phyloP scores from a whole-genome alignment of 2,888 invertebrate species.

The Perizoma affinitatum region DNA sequence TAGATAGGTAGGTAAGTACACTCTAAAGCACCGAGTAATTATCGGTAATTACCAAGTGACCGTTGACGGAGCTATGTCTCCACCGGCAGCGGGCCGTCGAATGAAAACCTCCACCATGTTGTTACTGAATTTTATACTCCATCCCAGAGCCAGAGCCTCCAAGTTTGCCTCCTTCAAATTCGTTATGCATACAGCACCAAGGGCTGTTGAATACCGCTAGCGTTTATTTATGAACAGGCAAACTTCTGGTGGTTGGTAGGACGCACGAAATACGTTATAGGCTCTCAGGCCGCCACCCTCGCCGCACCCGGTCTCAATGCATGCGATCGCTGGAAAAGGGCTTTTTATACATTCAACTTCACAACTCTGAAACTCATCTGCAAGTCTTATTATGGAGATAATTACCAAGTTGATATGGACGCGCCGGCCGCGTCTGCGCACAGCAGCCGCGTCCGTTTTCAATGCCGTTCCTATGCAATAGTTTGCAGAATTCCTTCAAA shows the following conservation, averaged over 20 bases:
- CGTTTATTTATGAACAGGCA: conserved; percentile 85
- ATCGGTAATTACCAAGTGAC: conserved; percentile 56
- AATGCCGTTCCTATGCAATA: conserved; percentile 37
- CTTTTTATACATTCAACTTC: conserved; percentile 88
- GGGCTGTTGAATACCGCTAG: conserved; percentile 85
- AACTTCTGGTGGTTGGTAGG: conserved; percentile 83
- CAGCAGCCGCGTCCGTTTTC: conserved; percentile 51
- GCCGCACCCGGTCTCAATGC: conserved; percentile 62
- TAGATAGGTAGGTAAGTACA: conserved; percentile 6
- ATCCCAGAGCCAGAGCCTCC: conserved; percentile 84
- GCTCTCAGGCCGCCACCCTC: conserved; percentile 65
- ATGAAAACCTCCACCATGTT: conserved; percentile 84
- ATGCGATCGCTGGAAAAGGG: conserved; percentile 85
- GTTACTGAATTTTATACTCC: conserved; percentile 85
- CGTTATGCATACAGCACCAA: conserved; percentile 86
- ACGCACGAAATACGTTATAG: conserved; percentile 78
- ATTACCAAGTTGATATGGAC: conserved; percentile 95
- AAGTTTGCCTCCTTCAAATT: conserved; percentile 85
- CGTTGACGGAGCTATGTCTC: conserved; percentile 82
- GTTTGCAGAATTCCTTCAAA: conserved; percentile 36
- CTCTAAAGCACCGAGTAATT: conserved; percentile 37
- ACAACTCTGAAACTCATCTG: conserved; percentile 90
- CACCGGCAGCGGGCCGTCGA: conserved; percentile 80
- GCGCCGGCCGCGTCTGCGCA: conserved; percentile 85
- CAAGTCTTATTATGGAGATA: conserved; percentile 95